phyloP scores from a whole-genome alignment of 2,113 vertebrate species.

The Mus pahari region DNA sequence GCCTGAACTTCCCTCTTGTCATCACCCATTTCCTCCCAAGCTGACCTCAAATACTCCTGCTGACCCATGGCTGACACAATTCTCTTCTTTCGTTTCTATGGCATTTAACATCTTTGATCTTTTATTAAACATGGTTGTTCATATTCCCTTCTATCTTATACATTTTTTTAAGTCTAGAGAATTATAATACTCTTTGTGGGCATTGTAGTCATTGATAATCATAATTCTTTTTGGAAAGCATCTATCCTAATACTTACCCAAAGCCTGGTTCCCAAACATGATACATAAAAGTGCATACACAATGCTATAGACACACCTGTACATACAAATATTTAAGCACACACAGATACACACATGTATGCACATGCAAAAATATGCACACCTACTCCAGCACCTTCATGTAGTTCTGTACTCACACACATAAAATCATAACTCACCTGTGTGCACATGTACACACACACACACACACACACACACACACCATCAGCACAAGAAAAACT shows the following conservation, averaged over 20 bases:
- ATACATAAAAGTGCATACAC: accelerated
- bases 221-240: background rate
- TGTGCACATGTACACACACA: background rate
- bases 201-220: background rate
- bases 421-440: background rate
- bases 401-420: background rate
- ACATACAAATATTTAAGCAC: background rate
- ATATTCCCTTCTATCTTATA: background rate
- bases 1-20: background rate
- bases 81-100: accelerated
- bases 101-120: background rate
- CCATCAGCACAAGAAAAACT: background rate
- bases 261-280: background rate
- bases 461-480: background rate
- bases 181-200: background rate
- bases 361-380: background rate
- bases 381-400: background rate
- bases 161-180: background rate
- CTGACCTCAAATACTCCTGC: background rate
- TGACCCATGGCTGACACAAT: background rate
- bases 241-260: background rate
- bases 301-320: background rate
- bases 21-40: background rate
- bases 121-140: background rate
- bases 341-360: background rate